phyloP scores from a whole-genome alignment of 2,797 vertebrate species.

The Parotocinclus haroldoi region DNA sequence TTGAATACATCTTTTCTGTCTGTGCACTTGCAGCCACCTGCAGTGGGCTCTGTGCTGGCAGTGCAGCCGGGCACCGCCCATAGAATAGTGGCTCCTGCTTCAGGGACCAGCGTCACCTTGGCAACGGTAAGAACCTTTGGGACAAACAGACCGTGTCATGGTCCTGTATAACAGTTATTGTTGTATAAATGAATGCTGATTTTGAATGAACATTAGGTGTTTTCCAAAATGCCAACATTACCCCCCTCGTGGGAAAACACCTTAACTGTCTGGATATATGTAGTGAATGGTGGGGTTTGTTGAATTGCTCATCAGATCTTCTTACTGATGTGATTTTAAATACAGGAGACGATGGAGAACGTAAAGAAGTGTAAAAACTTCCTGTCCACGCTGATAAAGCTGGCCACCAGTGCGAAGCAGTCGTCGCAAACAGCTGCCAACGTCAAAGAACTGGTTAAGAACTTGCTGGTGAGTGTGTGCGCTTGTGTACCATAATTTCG shows the following conservation, averaged over 20 bases:
- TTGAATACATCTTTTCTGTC: neutral
- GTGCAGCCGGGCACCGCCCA: constrained; percentile 43
- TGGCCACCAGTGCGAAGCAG: constrained; percentile 93
- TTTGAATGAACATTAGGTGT: constrained; percentile 6
- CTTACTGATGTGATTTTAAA: no score
- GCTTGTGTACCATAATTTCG: neutral
- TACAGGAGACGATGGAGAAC: constrained; percentile 96
- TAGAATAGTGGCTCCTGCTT: constrained; percentile 61
- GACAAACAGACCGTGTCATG: constrained; percentile 24
- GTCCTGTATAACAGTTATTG: neutral
- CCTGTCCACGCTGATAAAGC: constrained; percentile 94
- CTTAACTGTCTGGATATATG: neutral
- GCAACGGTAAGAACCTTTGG: constrained; percentile 80
- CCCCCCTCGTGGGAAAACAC: constrained; percentile 3
- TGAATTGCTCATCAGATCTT: no score
- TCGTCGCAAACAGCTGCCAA: constrained; percentile 90
- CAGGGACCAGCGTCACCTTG: constrained; percentile 77
- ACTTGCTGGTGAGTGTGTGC: constrained; percentile 84
- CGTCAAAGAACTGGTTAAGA: constrained; percentile 92
- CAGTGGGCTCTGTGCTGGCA: constrained; percentile 40
- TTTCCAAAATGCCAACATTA: neutral
- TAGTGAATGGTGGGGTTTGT: neutral
- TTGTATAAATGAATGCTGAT: neutral
- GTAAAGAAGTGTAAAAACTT: constrained; percentile 99
- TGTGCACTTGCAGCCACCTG: constrained; percentile 16